Evolutionary conservation across 2,113 vertebrate genomes (phyloP).

Genomic region (Felis catus): DNA sequence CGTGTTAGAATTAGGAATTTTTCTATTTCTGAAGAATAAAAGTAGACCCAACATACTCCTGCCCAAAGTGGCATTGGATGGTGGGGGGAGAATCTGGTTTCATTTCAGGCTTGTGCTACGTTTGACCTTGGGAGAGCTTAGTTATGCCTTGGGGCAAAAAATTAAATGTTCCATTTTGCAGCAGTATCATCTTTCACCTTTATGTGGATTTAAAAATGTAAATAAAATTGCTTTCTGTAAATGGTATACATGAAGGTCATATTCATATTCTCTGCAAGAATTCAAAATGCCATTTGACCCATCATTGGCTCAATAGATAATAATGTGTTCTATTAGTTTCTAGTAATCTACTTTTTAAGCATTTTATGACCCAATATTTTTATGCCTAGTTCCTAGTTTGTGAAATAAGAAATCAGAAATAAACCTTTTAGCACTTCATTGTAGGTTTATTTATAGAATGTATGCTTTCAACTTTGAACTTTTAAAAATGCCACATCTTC

Average conservation of each 20-base stretch:
- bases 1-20: slow-evolving; percentile 51
- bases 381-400: slow-evolving; percentile 80
- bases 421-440: slow-evolving; percentile 82
- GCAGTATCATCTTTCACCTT: slow-evolving; percentile 84
- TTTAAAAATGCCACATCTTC: slow-evolving; percentile 77
- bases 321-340: slow-evolving; percentile 80
- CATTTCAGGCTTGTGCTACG: slow-evolving; percentile 77
- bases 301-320: slow-evolving; percentile 84
- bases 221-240: slow-evolving; percentile 87
- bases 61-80: not conserved
- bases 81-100: slow-evolving; percentile 55
- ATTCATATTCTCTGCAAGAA: slow-evolving; percentile 77
- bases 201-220: slow-evolving; percentile 87
- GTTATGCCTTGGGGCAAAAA: slow-evolving; percentile 78
- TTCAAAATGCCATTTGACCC: slow-evolving; percentile 85
- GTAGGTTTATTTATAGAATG: slow-evolving; percentile 84
- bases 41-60: slow-evolving; percentile 41
- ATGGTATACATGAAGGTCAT: slow-evolving; percentile 83
- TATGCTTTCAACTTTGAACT: slow-evolving; percentile 80
- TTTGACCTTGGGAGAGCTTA: slow-evolving; percentile 82
- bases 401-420: slow-evolving; percentile 84
- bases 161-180: slow-evolving; percentile 81
- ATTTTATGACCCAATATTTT: slow-evolving; percentile 85
- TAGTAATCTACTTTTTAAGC: slow-evolving; percentile 84
- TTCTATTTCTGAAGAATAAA: slow-evolving; percentile 56